These are phyloP conservation scores for Vanessa tameamea DNA, from an alignment of 1,140 invertebrate species.

Conservation along the genomic window DNA sequence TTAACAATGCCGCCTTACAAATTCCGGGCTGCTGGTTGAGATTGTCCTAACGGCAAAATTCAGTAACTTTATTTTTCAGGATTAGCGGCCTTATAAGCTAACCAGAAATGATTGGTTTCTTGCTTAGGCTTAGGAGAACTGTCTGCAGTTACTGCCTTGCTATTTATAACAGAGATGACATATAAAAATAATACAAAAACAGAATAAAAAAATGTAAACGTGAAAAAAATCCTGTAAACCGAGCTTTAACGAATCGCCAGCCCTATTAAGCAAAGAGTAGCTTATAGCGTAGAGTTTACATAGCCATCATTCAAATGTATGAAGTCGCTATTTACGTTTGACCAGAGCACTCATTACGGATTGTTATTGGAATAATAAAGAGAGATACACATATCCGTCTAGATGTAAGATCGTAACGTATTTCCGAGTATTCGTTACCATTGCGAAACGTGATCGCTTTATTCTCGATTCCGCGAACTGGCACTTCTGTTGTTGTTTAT, in stretches of 20 bases:
- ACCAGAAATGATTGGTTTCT: too few species aligned
- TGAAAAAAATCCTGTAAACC: too few species aligned
- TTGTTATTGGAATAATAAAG: slow-evolving; percentile 81
- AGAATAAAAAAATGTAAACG: too few species aligned
- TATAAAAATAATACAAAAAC: too few species aligned
- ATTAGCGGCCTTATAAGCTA: too few species aligned
- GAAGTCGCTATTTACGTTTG: slow-evolving; percentile 78
- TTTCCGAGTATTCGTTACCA: slow-evolving; percentile 67
- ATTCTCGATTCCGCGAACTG: slow-evolving; percentile 74
- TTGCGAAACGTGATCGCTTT: slow-evolving; percentile 75
- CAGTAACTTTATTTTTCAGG: too few species aligned
- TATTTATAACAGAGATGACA: too few species aligned
- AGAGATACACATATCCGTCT: slow-evolving; percentile 67
- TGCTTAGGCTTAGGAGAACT: too few species aligned
- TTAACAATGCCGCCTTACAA: too few species aligned
- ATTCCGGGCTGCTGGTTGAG: too few species aligned
- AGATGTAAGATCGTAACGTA: slow-evolving; percentile 63
- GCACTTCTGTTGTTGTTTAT: slow-evolving; percentile 74
- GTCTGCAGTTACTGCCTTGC: too few species aligned
- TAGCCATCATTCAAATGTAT: slow-evolving; percentile 78
- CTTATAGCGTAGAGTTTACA: slow-evolving; percentile 72
- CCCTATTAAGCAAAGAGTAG: slow-evolving; percentile 63
- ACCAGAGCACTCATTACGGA: slow-evolving; percentile 79
- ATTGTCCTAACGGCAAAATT: too few species aligned
- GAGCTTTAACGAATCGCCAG: slow-evolving; percentile 29